A percentile compares a stretch with the other conserved stretches of the same genome.
Conservation (phyloP, 2,113 vertebrate genomes). For the Callopanchax toddi region DNA sequence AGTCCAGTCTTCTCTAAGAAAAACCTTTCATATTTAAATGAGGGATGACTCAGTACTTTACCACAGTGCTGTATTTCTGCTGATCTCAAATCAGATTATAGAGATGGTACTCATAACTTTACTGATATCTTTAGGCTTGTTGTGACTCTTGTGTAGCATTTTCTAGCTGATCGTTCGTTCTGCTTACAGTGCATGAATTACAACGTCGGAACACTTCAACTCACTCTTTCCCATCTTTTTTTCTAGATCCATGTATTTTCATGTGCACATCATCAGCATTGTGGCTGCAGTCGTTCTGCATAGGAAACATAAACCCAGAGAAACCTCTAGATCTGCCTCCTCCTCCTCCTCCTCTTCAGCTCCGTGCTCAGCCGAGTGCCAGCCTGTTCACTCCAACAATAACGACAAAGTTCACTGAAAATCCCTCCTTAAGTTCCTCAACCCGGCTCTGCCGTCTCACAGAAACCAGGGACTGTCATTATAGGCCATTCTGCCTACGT, state of each 20-base stretch:
- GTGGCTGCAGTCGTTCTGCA: slow-evolving; percentile 83
- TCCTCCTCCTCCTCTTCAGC: slow-evolving; percentile 29
- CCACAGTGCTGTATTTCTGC: too few species aligned
- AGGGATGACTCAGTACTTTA: too few species aligned
- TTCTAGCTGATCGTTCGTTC: too few species aligned
- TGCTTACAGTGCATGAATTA: too few species aligned
- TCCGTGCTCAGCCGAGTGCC: slow-evolving; percentile 43
- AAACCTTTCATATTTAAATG: too few species aligned
- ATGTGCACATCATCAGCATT: slow-evolving; percentile 90
- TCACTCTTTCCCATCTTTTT: slow-evolving; percentile 39
- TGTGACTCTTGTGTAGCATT: too few species aligned
- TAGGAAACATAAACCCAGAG: slow-evolving; percentile 61
- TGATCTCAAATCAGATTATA: too few species aligned
- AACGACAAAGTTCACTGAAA: slow-evolving; percentile 76
- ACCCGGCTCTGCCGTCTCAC: slow-evolving; percentile 16
- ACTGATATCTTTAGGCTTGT: too few species aligned
- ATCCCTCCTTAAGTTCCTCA: slow-evolving; percentile 2
- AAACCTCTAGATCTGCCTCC: slow-evolving; percentile 23
- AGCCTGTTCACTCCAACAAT: slow-evolving; percentile 74
- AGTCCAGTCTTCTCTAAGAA: too few species aligned
- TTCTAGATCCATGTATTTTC: slow-evolving; percentile 93
- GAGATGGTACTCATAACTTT: too few species aligned
- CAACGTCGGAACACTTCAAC: too few species aligned
- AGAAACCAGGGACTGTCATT: slow-evolving; percentile 19
- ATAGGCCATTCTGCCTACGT: slow-evolving; percentile 14